These are phyloP conservation scores for Picus viridis DNA, from an alignment of 2,797 vertebrate genomes.

Conservation along the genomic window DNA sequence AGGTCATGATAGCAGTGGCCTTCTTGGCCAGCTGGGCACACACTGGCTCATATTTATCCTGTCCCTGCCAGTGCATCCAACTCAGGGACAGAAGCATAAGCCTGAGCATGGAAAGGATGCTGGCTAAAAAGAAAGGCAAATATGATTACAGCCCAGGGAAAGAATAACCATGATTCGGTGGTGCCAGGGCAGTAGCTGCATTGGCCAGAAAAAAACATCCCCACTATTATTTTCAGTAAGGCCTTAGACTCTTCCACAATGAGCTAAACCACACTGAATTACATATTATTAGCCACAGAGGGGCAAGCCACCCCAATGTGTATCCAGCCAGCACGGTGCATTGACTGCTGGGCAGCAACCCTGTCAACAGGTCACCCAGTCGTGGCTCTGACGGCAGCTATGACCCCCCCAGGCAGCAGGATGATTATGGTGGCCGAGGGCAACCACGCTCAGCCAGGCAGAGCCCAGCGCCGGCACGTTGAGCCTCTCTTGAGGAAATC, in stretches of 20 bases:
- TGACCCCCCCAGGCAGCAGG: neutral
- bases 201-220: neutral
- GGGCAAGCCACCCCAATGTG: neutral
- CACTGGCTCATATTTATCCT: neutral
- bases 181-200: neutral
- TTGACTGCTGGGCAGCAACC: neutral
- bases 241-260: neutral
- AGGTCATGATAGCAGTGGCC: neutral
- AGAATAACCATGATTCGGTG: neutral
- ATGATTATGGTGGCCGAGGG: too few species aligned
- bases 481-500: conserved; percentile 67
- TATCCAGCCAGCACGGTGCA: fast-evolving
- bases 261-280: neutral
- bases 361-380: fast-evolving
- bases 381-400: neutral
- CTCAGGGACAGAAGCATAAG: fast-evolving
- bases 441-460: neutral
- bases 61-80: fast-evolving
- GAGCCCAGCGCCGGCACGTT: neutral
- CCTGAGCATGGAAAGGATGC: fast-evolving
- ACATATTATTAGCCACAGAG: neutral
- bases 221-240: neutral
- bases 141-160: fast-evolving
- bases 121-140: neutral
- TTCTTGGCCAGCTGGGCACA: neutral